Conservation (phyloP, 1,140 invertebrate genomes). For the Drosophila suzukii region DNA sequence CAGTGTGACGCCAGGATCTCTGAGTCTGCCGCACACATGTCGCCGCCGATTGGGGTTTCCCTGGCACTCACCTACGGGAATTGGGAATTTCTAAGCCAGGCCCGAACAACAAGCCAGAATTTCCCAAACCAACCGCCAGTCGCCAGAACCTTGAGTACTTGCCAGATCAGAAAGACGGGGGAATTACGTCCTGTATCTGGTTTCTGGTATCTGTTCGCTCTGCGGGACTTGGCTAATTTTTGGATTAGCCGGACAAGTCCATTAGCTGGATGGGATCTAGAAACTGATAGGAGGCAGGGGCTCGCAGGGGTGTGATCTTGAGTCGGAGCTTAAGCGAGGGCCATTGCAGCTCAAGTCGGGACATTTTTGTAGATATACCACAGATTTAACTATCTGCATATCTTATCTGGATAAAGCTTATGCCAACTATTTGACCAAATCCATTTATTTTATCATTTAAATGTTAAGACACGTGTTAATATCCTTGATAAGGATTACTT, state of each 20-base stretch:
- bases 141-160: slow-evolving; percentile 42
- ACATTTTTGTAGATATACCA: not conserved
- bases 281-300: slow-evolving; percentile 10
- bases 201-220: not conserved
- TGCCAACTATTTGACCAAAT: too few species aligned
- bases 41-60: slow-evolving; percentile 60
- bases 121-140: slow-evolving; percentile 20
- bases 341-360: not conserved
- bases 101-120: slow-evolving; percentile 10
- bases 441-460: too few species aligned
- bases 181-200: slow-evolving; percentile 48
- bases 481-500: too few species aligned
- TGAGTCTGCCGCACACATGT: slow-evolving; percentile 75
- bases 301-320: slow-evolving; percentile 35
- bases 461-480: too few species aligned
- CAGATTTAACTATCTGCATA: not conserved
- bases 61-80: slow-evolving; percentile 52
- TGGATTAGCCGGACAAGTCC: slow-evolving; percentile 46
- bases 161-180: slow-evolving; percentile 40
- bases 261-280: slow-evolving; percentile 36
- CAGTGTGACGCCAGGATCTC: slow-evolving; percentile 67
- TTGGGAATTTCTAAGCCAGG: slow-evolving; percentile 78
- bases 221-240: slow-evolving; percentile 4
- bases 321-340: slow-evolving; percentile 26
- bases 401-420: not conserved